Evolutionary conservation across 2,113 vertebrate species (phyloP).

Genomic region (Sciurus niger): DNA sequence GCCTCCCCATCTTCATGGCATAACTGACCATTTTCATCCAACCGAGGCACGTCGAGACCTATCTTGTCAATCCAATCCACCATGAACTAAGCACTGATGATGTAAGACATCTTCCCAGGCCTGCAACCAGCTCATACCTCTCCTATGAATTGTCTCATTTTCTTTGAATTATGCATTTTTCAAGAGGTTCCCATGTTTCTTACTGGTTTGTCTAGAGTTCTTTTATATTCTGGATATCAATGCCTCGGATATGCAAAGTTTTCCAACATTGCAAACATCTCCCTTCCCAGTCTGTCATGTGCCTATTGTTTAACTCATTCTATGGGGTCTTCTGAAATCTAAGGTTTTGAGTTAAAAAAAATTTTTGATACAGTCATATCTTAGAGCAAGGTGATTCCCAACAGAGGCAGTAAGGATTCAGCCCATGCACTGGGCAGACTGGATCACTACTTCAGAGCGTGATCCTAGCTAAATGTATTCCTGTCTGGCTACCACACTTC

Average conservation of each 20-base stretch:
- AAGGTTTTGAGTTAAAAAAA: constrained; percentile 13
- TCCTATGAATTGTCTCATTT: background rate
- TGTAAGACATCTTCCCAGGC: background rate
- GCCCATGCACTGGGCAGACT: background rate
- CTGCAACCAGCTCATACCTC: background rate
- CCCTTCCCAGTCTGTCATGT: background rate
- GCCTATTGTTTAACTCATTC: background rate
- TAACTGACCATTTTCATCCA: background rate
- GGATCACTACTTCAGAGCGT: background rate
- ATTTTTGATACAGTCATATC: background rate
- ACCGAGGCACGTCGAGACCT: background rate
- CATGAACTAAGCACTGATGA: background rate
- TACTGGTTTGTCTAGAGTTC: background rate
- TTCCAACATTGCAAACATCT: background rate
- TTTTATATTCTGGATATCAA: background rate
- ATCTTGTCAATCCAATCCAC: background rate
- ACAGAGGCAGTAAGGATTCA: background rate
- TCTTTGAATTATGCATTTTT: background rate
- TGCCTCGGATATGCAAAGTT: background rate
- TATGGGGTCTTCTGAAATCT: background rate
- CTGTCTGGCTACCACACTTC: background rate
- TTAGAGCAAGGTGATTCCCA: constrained; percentile 29
- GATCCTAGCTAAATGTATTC: background rate
- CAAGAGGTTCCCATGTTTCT: background rate
- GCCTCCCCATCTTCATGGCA: background rate